phyloP scores from a whole-genome alignment of 37 sponge, comb jelly and placozoan genomes.

The Hormiphora californensis region DNA sequence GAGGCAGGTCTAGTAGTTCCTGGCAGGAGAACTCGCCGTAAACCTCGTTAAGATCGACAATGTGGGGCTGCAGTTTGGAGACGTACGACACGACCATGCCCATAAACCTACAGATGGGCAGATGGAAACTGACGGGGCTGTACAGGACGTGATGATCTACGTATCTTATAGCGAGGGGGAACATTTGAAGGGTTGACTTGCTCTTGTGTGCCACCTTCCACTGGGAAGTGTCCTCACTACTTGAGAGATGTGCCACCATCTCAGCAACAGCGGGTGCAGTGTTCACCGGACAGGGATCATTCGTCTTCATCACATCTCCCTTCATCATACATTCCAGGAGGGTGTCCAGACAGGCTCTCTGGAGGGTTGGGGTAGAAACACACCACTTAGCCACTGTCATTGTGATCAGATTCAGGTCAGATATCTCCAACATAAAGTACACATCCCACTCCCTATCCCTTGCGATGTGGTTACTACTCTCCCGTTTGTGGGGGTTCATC shows the following conservation, averaged over 20 bases:
- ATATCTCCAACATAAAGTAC: constrained; percentile 43
- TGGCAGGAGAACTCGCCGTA: background rate
- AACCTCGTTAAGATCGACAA: background rate
- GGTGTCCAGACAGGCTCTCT: constrained; percentile 15
- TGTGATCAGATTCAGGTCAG: background rate
- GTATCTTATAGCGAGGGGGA: background rate
- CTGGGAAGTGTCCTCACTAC: background rate
- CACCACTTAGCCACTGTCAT: constrained; percentile 37
- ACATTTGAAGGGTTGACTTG: background rate
- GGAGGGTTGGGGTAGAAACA: constrained; percentile 6
- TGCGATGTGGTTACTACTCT: constrained; percentile 34
- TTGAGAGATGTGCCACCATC: background rate
- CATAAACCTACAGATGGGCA: background rate
- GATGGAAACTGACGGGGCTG: constrained; percentile 14
- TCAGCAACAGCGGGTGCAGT: background rate
- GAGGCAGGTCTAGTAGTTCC: constrained; percentile 27
- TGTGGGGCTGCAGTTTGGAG: constrained; percentile 23
- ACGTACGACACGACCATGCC: constrained; percentile 14
- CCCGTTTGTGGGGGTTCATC: constrained; percentile 46
- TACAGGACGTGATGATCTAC: constrained; percentile 22
- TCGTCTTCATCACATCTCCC: background rate
- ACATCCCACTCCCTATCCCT: constrained; percentile 38
- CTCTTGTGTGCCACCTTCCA: constrained; percentile 3
- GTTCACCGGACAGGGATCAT: background rate
- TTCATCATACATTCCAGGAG: background rate